These are phyloP conservation scores for Notodonta dromedarius DNA, from an alignment of 2,888 invertebrate genomes.

Conservation along the genomic window DNA sequence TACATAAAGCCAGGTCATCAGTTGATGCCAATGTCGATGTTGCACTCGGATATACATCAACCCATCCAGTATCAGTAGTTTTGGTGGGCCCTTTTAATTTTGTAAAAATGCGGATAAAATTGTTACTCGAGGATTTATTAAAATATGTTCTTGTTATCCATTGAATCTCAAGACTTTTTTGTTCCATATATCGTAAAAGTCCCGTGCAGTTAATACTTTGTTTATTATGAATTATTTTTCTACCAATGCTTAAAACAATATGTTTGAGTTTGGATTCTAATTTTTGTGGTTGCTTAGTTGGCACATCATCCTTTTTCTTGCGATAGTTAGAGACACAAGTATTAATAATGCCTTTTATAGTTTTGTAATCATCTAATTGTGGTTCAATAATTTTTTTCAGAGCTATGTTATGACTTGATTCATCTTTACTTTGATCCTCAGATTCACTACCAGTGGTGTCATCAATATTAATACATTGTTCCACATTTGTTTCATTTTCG, in stretches of 20 bases:
- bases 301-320: conserved; percentile 39
- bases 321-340: conserved; percentile 54
- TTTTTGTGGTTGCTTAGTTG: conserved; percentile 22
- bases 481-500: conserved; percentile 16
- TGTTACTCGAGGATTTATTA: conserved; percentile 27
- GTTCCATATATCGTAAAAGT: conserved; percentile 65
- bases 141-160: conserved; percentile 51
- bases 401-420: conserved; percentile 16
- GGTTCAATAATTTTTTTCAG: conserved; percentile 23
- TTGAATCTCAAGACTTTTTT: conserved; percentile 60
- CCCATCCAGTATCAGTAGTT: conserved; percentile 47
- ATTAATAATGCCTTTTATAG: conserved; percentile 57
- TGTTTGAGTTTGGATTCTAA: conserved; percentile 55
- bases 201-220: conserved; percentile 61
- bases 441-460: conserved; percentile 60
- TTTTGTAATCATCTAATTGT: conserved; percentile 39
- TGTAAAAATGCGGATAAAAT: conserved; percentile 58
- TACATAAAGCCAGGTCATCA: neutral
- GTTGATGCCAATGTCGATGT: neutral
- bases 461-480: conserved; percentile 61
- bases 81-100: conserved; percentile 40
- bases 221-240: conserved; percentile 63
- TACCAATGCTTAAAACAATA: conserved; percentile 71
- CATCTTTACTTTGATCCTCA: conserved; percentile 25
- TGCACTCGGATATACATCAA: conserved; percentile 11